Evolutionary conservation across 2,888 invertebrate species (phyloP), one percentile per base, ranked within the genome.

Genomic region (Alviniconcha strummeri): DNA sequence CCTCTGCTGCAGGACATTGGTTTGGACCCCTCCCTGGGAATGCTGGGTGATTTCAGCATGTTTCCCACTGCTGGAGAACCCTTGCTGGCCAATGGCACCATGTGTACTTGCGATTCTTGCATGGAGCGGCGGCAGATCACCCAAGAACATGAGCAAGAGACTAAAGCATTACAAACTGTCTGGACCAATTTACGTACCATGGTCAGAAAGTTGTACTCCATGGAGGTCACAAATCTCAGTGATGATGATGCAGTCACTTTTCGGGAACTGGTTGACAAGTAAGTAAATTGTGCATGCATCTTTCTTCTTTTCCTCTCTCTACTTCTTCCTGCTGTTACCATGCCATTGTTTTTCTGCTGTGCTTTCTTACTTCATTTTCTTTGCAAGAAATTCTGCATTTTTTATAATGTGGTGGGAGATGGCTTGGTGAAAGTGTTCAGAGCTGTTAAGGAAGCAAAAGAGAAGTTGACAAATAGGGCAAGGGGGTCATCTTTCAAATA

Each of bases 131-230:
- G 93, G 85, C 88, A 92, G 88, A 92, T 93, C 69, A 92, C 92
- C 80, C 88, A 88, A 8, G 92, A 93, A 79, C 94, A 94, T 88
- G 91, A 94, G 83, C 92, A 93, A 76, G 94, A 94, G 87, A 94
- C 94, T 13, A 91, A 93, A 82, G 93, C 94, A 82, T 91, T 95
- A 84, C 94, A 94, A 87, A 92, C 93, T 84, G 91, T 94, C 80
- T 95, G 95, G 95, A 92, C 93, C 71, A 94, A 94, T 85, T 90
- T 95, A 71, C 92, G 94, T 56, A 94, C 94, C 82, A 93, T 94
- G 83, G 94, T 95, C 79, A 91, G 94, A 64, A 85, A 86, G 72
- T 85, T 89, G 75, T 91, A 91, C 81, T 86, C 89, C 56, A 79
- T 78, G 60, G 81, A 85, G 52, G 85, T 86, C 9, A 78, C 83